Conservation (phyloP, 2,888 invertebrate species). For the Polymixis flavicincta region DNA sequence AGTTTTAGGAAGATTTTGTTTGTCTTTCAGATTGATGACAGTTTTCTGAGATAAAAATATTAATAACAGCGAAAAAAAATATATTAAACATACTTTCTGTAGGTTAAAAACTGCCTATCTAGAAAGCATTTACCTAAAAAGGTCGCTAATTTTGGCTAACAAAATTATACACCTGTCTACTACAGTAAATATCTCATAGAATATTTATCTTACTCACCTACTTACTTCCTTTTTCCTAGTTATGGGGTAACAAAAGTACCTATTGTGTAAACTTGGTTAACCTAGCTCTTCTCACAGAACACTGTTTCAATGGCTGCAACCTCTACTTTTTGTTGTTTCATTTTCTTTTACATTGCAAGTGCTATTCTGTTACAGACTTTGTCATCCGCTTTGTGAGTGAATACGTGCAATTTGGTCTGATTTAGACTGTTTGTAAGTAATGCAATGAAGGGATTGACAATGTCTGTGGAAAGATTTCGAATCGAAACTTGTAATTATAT, state of each 20-base stretch:
- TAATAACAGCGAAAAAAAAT: too few species aligned
- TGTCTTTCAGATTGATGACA: background rate
- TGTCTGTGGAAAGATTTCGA: background rate
- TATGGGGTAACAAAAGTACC: background rate
- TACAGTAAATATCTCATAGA: background rate
- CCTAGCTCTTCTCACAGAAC: slow-evolving; percentile 4
- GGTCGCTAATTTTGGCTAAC: too few species aligned
- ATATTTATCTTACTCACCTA: background rate
- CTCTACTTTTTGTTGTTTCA: slow-evolving; percentile 24
- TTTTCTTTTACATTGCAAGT: slow-evolving; percentile 43
- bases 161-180: too few species aligned
- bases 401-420: slow-evolving; percentile 35
- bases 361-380: slow-evolving; percentile 15
- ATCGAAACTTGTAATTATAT: background rate
- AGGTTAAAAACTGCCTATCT: too few species aligned
- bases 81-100: too few species aligned
- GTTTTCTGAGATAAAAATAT: too few species aligned
- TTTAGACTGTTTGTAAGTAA: slow-evolving; percentile 7
- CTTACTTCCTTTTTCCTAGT: background rate
- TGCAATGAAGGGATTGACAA: background rate
- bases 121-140: too few species aligned
- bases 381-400: slow-evolving; percentile 34
- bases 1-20: background rate
- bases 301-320: slow-evolving; percentile 36
- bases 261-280: slow-evolving; percentile 20